Conservation (phyloP, 2,888 invertebrate species). For the Thereva unica region DNA sequence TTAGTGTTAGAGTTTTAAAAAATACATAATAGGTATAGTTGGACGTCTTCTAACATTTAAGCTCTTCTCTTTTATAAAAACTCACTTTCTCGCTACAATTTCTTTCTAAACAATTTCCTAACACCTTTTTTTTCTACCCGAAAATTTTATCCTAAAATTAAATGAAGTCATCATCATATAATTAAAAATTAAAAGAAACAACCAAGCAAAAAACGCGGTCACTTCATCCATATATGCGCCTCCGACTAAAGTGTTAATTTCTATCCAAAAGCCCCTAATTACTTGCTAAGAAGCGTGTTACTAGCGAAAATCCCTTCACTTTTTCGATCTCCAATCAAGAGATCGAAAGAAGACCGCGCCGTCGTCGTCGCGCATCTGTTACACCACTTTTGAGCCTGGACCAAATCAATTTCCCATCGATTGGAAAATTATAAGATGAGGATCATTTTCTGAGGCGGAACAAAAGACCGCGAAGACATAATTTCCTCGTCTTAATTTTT, state of each 20-base stretch:
- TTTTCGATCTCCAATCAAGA: conserved; percentile 7
- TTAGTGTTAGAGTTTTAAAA: too few relatives aligned
- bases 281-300: conserved; percentile 13
- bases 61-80: too few relatives aligned
- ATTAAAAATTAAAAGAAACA: conserved; percentile 7
- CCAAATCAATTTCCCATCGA: conserved; percentile 34
- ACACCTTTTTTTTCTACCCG: neutral
- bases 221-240: neutral
- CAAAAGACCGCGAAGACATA: conserved; percentile 32
- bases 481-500: conserved; percentile 11
- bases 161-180: conserved; percentile 25
- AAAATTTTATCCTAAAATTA: conserved; percentile 10
- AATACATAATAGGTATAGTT: too few relatives aligned
- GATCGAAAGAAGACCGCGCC: conserved; percentile 2
- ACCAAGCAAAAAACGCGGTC: conserved; percentile 11
- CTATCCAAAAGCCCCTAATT: conserved; percentile 21
- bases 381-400: neutral
- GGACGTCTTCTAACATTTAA: too few relatives aligned
- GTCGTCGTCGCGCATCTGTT: neutral
- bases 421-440: conserved; percentile 31
- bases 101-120: too few relatives aligned
- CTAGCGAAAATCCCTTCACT: neutral
- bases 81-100: too few relatives aligned
- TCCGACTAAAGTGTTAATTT: neutral
- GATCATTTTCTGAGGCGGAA: conserved; percentile 33